These are phyloP conservation scores for Callyntrura sp. DNA, from an alignment of 2,888 invertebrate species.

Conservation along the genomic window DNA sequence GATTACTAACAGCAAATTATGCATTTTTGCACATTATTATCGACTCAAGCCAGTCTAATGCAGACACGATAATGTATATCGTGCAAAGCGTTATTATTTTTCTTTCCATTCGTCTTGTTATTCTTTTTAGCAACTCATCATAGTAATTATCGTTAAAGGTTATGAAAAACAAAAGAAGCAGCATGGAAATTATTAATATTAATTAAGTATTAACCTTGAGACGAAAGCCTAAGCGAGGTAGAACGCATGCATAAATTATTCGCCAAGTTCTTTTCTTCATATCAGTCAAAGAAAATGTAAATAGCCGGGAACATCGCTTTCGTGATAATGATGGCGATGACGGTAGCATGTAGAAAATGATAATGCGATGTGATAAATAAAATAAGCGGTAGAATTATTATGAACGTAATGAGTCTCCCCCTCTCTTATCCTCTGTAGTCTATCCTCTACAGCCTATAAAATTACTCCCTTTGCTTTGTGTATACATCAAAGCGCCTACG, in stretches of 20 bases:
- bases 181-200: constrained; percentile 42
- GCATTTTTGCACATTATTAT: constrained; percentile 51
- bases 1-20: constrained; percentile 54
- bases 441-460: background rate
- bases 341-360: constrained; percentile 5
- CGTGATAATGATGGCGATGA: background rate
- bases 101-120: background rate
- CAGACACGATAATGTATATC: background rate
- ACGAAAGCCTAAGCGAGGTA: constrained; percentile 24
- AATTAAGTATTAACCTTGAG: constrained; percentile 71
- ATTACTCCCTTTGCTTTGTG: background rate
- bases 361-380: constrained; percentile 35
- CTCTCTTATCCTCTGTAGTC: background rate
- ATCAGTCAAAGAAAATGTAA: background rate
- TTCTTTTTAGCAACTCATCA: constrained; percentile 46
- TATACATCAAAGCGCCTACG: too few species aligned
- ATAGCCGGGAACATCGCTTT: background rate
- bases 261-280: background rate
- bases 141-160: background rate
- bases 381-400: background rate
- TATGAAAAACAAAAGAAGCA: background rate
- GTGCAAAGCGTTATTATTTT: background rate
- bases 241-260: constrained; percentile 29
- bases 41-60: background rate
- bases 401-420: background rate